Percentiles rank a stretch among this genome's conserved stretches.
Conservation (phyloP, 2,888 invertebrate genomes). For the Nomada ruficornis region DNA sequence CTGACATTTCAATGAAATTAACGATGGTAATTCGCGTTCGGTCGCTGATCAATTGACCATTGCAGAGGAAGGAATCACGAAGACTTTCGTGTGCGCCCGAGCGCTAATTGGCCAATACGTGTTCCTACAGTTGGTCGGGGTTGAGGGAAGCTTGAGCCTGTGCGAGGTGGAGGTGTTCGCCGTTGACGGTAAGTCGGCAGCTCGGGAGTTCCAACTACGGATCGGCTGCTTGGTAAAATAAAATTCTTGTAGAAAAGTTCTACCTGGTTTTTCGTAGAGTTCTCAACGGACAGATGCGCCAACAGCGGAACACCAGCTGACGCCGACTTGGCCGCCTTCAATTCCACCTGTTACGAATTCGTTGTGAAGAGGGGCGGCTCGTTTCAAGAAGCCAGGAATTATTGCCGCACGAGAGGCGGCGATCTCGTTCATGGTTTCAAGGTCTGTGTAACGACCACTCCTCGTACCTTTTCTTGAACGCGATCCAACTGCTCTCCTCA, state of each 20-base stretch:
- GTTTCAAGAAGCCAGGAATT: slow-evolving; percentile 91
- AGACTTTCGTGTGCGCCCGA: slow-evolving; percentile 94
- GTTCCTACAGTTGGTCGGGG: slow-evolving; percentile 94
- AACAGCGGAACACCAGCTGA: slow-evolving; percentile 91
- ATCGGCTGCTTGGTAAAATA: neutral
- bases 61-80: slow-evolving; percentile 95
- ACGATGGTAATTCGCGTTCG: neutral
- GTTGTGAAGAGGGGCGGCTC: slow-evolving; percentile 92
- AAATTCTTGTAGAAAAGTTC: slow-evolving; percentile 12
- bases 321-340: slow-evolving; percentile 92
- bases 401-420: slow-evolving; percentile 90
- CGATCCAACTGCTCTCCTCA: neutral
- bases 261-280: slow-evolving; percentile 86
- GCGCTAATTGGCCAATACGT: slow-evolving; percentile 94
- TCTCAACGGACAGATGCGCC: slow-evolving; percentile 93
- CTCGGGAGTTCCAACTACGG: neutral
- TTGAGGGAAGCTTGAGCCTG: slow-evolving; percentile 94
- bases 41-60: slow-evolving; percentile 12
- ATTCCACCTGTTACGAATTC: slow-evolving; percentile 95
- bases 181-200: slow-evolving; percentile 89
- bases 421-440: slow-evolving; percentile 90
- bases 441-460: slow-evolving; percentile 77
- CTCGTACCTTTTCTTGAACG: neutral
- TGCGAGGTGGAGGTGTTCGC: slow-evolving; percentile 97
- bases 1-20: neutral